These are phyloP conservation scores for Lasioglossum leucozonium DNA, from an alignment of 2,888 invertebrate species.

Conservation along the genomic window DNA sequence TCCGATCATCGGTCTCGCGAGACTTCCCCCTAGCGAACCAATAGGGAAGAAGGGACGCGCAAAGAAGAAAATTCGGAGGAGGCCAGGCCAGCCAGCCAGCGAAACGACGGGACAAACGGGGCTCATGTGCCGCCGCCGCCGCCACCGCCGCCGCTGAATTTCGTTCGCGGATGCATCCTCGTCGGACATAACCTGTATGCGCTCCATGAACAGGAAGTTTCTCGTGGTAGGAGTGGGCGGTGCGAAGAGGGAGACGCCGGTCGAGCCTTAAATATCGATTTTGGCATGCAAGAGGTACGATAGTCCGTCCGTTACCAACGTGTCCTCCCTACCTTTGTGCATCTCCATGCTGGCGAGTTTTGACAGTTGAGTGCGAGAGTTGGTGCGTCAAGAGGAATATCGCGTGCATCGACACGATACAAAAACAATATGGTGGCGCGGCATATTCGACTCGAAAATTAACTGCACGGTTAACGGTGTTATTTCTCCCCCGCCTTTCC, in stretches of 20 bases:
- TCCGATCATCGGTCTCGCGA: constrained; percentile 60
- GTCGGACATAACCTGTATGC: constrained; percentile 60
- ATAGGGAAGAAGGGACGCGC: constrained; percentile 44
- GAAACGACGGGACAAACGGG: background rate
- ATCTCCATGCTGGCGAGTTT: constrained; percentile 57
- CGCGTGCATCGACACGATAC: constrained; percentile 38
- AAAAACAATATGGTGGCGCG: constrained; percentile 60
- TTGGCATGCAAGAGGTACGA: constrained; percentile 74
- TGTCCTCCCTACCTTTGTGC: constrained; percentile 60
- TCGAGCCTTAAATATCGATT: constrained; percentile 82
- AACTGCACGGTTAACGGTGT: constrained; percentile 22
- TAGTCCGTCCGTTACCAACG: constrained; percentile 65
- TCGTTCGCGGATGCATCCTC: constrained; percentile 23
- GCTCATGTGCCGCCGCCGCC: background rate
- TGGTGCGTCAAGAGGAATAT: constrained; percentile 43
- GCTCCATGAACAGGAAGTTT: constrained; percentile 53
- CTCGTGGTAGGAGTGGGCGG: constrained; percentile 67
- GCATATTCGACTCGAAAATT: constrained; percentile 46
- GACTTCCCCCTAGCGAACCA: constrained; percentile 39
- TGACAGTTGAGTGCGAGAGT: constrained; percentile 53
- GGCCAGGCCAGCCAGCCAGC: background rate
- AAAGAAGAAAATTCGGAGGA: constrained; percentile 39
- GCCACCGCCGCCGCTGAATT: constrained; percentile 17
- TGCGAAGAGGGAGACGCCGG: constrained; percentile 74
- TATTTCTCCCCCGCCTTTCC: background rate